Conservation (phyloP, 2,888 invertebrate species). For the Drosophila limbata region DNA sequence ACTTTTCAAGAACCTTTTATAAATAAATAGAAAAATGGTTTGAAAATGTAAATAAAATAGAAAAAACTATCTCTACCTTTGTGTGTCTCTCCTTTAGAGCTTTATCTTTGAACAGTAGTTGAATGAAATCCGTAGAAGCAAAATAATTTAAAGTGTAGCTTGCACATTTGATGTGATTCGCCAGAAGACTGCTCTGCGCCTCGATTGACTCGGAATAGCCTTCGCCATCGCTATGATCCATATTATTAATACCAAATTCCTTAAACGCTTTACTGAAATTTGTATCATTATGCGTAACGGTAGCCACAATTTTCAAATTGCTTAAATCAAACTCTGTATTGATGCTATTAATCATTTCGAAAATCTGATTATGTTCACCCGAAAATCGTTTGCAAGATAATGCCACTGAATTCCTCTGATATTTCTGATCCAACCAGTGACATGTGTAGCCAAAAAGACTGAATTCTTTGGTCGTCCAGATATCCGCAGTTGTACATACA, state of each 20-base stretch:
- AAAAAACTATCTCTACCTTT: conserved; percentile 9
- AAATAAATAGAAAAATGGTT: background rate
- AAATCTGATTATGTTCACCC: conserved; percentile 14
- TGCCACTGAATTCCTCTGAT: conserved; percentile 35
- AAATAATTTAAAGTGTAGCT: conserved; percentile 31
- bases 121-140: conserved; percentile 36
- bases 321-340: conserved; percentile 38
- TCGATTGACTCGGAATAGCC: background rate
- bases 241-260: conserved; percentile 28
- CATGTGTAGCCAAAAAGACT: conserved; percentile 42
- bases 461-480: conserved; percentile 23
- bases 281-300: conserved; percentile 18
- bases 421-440: conserved; percentile 50
- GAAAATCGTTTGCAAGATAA: conserved; percentile 35
- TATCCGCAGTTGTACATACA: conserved; percentile 36
- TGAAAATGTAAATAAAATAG: no score
- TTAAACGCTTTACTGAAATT: conserved; percentile 13
- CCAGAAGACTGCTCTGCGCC: conserved; percentile 6
- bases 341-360: conserved; percentile 30
- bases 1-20: conserved; percentile 41
- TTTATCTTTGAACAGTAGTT: conserved; percentile 20
- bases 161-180: conserved; percentile 39
- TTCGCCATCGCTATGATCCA: conserved; percentile 5
- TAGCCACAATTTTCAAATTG: conserved; percentile 42
- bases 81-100: conserved; percentile 31